Conservation (phyloP, 2,888 invertebrate genomes). For the Ochlodes sylvanus region DNA sequence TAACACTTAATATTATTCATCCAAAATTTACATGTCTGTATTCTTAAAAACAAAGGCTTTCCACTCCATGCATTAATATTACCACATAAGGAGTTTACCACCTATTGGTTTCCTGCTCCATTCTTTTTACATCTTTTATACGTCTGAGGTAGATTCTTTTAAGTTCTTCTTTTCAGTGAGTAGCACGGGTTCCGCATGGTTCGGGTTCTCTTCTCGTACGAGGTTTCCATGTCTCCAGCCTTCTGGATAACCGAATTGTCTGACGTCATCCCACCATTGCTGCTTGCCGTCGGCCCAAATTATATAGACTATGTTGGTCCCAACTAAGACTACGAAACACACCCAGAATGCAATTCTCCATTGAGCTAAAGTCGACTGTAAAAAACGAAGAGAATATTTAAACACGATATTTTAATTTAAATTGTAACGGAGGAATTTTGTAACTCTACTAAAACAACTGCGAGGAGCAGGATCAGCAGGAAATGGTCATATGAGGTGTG, state of each 20-base stretch:
- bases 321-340: conserved; percentile 86
- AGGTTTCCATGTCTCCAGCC: conserved; percentile 74
- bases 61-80: too few species aligned
- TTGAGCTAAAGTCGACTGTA: conserved; percentile 85
- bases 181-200: conserved; percentile 60
- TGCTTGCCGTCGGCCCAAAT: conserved; percentile 89
- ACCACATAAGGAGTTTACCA: too few species aligned
- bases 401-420: too few species aligned
- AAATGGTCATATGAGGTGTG: too few species aligned
- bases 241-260: conserved; percentile 76
- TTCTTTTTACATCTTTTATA: conserved; percentile 39
- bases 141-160: conserved; percentile 7
- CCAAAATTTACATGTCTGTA: too few species aligned
- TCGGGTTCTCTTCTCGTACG: conserved; percentile 53
- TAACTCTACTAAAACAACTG: too few species aligned
- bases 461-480: too few species aligned
- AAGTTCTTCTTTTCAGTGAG: conserved; percentile 50
- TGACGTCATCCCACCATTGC: conserved; percentile 89
- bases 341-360: conserved; percentile 92
- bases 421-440: too few species aligned
- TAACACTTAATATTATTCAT: too few species aligned
- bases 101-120: conserved; percentile 35
- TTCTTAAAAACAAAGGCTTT: too few species aligned
- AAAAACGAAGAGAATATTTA: conserved; percentile 50
- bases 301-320: conserved; percentile 87